phyloP scores from a whole-genome alignment of 2,113 vertebrate genomes.

The Apus apus region DNA sequence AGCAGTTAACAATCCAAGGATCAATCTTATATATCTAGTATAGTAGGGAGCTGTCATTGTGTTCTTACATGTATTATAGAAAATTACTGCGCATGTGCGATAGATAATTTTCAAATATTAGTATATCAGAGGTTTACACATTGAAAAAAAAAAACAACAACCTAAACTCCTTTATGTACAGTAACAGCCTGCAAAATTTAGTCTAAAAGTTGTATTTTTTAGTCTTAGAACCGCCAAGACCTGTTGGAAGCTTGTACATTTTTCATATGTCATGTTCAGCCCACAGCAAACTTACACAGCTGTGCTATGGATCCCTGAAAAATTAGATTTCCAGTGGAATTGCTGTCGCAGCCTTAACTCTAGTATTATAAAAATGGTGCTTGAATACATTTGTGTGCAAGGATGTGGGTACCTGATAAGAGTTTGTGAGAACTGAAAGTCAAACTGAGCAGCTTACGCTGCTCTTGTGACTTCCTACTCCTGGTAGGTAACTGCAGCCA shows the following conservation, averaged over 20 bases:
- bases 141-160: not conserved
- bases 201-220: constrained; percentile 37
- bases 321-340: constrained; percentile 44
- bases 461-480: not conserved
- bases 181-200: constrained; percentile 63
- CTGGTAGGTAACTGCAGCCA: not conserved
- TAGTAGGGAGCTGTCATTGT: not conserved
- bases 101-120: constrained; percentile 41
- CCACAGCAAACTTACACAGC: constrained; percentile 21
- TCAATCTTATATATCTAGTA: not conserved
- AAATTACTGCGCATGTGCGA: constrained; percentile 33
- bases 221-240: constrained; percentile 30
- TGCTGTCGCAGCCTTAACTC: constrained; percentile 67
- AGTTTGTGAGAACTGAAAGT: not conserved
- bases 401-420: not conserved
- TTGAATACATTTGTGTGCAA: constrained; percentile 40
- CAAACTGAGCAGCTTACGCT: not conserved
- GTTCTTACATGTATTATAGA: constrained; percentile 47
- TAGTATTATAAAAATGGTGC: constrained; percentile 57
- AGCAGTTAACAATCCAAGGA: constrained; percentile 35
- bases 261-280: not conserved
- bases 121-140: constrained; percentile 58
- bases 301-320: constrained; percentile 31
- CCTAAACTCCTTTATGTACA: constrained; percentile 43
- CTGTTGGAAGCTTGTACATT: constrained; percentile 21